These are phyloP conservation scores for Agrilus cyanescens DNA, from an alignment of 2,888 invertebrate species.

Conservation along the genomic window DNA sequence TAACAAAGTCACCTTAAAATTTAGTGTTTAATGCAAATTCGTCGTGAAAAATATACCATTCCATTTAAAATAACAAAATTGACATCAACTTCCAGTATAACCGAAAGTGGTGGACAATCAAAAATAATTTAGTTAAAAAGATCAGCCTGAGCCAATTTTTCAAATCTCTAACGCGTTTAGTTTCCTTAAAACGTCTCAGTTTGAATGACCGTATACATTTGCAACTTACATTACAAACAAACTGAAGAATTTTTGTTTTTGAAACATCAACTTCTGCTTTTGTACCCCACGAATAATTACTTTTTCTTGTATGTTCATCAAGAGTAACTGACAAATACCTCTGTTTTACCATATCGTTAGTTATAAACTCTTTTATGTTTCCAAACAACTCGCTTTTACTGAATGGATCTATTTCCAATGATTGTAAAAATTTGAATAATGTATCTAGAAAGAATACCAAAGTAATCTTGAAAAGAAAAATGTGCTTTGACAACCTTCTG, in stretches of 20 bases:
- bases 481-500: slow-evolving; percentile 4
- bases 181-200: not conserved
- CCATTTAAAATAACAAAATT: too few species aligned
- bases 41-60: too few species aligned
- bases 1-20: too few species aligned
- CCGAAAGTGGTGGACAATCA: too few species aligned
- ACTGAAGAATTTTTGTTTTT: slow-evolving; percentile 8
- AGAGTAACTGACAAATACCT: slow-evolving; percentile 6
- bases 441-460: slow-evolving; percentile 5
- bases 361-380: slow-evolving; percentile 10
- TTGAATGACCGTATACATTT: not conserved
- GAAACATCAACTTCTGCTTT: slow-evolving; percentile 11
- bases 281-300: slow-evolving; percentile 8
- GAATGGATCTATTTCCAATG: slow-evolving; percentile 7
- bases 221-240: slow-evolving; percentile 11
- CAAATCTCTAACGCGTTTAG: too few species aligned
- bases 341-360: slow-evolving; percentile 9
- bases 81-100: too few species aligned
- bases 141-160: too few species aligned
- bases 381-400: slow-evolving; percentile 8
- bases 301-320: slow-evolving; percentile 5
- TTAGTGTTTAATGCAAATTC: too few species aligned
- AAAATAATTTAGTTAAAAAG: too few species aligned
- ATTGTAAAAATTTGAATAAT: slow-evolving; percentile 7
- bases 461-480: too few species aligned